These are phyloP conservation scores for Lagorchestes hirsutus DNA, from an alignment of 2,797 vertebrate genomes.

Conservation along the genomic window DNA sequence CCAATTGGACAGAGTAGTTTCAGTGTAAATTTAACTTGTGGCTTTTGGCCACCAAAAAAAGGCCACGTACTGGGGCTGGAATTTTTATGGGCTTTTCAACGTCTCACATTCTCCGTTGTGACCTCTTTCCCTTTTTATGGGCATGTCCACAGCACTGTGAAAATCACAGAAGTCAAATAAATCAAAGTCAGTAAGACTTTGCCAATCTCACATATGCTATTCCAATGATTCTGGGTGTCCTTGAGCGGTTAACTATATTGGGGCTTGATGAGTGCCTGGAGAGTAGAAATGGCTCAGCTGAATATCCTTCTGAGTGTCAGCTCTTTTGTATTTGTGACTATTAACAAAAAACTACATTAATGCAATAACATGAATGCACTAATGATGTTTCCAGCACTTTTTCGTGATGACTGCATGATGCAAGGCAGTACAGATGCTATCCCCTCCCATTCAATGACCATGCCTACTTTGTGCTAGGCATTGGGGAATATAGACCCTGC, in stretches of 20 bases:
- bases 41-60: constrained; percentile 69
- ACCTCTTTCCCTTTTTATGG: constrained; percentile 42
- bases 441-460: background rate
- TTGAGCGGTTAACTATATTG: constrained; percentile 74
- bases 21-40: constrained; percentile 79
- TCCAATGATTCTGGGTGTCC: constrained; percentile 72
- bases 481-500: background rate
- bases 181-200: constrained; percentile 67
- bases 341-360: constrained; percentile 62
- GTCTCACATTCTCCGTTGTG: constrained; percentile 62
- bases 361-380: constrained; percentile 12
- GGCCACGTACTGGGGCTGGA: constrained; percentile 62
- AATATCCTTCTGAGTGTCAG: constrained; percentile 45
- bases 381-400: constrained; percentile 59
- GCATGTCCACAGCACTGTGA: constrained; percentile 61
- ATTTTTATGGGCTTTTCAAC: constrained; percentile 67
- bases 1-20: constrained; percentile 63
- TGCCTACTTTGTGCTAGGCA: background rate
- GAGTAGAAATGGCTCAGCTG: constrained; percentile 67
- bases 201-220: constrained; percentile 65
- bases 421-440: background rate
- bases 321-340: constrained; percentile 60
- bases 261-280: constrained; percentile 65
- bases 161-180: constrained; percentile 75
- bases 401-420: constrained; percentile 47